These are phyloP conservation scores for Lycodopsis pacificus DNA, from an alignment of 2,797 vertebrate species.

Conservation along the genomic window DNA sequence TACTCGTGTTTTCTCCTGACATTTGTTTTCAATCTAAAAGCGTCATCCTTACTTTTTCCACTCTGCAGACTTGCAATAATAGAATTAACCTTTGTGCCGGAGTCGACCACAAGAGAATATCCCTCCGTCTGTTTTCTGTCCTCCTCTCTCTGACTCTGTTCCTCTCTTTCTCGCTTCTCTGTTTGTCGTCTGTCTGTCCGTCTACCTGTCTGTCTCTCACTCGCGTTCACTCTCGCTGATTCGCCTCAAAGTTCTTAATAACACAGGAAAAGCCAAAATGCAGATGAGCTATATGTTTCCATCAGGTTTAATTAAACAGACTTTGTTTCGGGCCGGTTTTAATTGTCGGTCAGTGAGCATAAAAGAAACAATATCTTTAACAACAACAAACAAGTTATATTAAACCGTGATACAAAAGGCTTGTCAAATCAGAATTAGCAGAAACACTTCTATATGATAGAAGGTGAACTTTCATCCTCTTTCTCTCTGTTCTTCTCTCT, in stretches of 20 bases:
- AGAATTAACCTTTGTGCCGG: constrained; percentile 79
- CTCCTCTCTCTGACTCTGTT: constrained; percentile 16
- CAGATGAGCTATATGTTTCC: background rate
- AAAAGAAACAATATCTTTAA: background rate
- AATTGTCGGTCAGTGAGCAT: background rate
- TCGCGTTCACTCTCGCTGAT: background rate
- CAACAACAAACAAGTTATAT: background rate
- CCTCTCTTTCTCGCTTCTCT: constrained; percentile 14
- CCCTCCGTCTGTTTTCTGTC: constrained; percentile 56
- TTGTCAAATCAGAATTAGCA: background rate
- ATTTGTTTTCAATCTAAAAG: constrained; percentile 86
- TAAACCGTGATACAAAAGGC: background rate
- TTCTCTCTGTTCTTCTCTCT: constrained; percentile 46
- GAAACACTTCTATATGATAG: background rate
- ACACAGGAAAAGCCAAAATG: background rate
- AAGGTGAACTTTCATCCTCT: background rate
- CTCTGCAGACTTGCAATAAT: constrained; percentile 81
- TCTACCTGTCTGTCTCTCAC: constrained; percentile 21
- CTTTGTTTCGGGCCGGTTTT: background rate
- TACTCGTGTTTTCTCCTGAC: constrained; percentile 76
- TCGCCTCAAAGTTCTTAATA: background rate
- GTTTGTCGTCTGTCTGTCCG: constrained; percentile 17
- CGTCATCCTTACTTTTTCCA: constrained; percentile 77
- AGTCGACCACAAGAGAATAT: constrained; percentile 51
- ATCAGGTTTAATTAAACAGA: background rate